Base-by-base conservation (phyloP, 2,888 invertebrate species). In the Tigriopus californicus region DNA sequence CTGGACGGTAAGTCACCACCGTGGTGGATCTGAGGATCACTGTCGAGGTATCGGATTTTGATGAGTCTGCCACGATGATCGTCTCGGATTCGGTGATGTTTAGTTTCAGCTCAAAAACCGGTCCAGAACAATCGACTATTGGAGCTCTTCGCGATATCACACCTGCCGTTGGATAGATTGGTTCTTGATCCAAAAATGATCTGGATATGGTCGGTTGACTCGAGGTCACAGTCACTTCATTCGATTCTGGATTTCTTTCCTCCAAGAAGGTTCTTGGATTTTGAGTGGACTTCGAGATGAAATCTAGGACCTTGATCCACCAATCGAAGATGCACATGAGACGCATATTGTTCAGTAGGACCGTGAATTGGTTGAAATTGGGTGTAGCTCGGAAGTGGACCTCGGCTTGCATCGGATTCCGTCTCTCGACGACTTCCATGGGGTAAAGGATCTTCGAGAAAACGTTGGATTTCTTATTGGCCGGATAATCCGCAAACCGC, bases 11-110 rank as follows among this genome's bases (percentile, higher is more conserved):
- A 1, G 84, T 81, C 18, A 60, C 18, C 10, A 56, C 56, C 6
- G 56, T 56, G 15, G 62, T 49, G 11, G 48, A 47, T 13, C 49
- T 13, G 15, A 94, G 75, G 67, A 97, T 92, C 12, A 97, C 85
- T 0, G 95, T 92, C 70, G 90, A 90, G 1, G 92, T 87, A 70
- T 95, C 91, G 75, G 80, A 79, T 15, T 83, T 77, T 0, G 87
- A 81, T 1, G 86, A 81, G 69, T 94, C 85, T 70, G 97, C 95
- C 1, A 97, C 85, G 41, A 95, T 78, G 41, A 97, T 89, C 61
- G 97, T 75, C 73, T 98, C 94, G 3, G 92, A 94, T 72, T 95
- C 90, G 0, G 90, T 91, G 25, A 95, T 81, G 71, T 94, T 95
- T 60, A 97, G 75, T 70, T 90, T 90, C 41, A 94, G 74, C 71